Evolutionary conservation across 2,797 vertebrate genomes (phyloP), one percentile per base, ranked within the genome.

Genomic region (Xenopus petersii): DNA sequence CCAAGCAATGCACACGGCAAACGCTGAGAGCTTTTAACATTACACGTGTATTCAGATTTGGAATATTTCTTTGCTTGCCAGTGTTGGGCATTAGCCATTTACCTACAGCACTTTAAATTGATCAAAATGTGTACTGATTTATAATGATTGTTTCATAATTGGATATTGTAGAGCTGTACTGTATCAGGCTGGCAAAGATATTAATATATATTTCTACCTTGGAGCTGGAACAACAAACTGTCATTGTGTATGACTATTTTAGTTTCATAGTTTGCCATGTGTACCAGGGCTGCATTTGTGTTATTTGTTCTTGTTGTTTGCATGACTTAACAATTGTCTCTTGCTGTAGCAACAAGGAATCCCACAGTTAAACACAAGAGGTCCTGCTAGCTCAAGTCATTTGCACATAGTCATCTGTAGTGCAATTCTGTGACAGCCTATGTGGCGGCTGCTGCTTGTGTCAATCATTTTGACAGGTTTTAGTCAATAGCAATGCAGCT

Each of bases 291-390:
- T 24, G 58, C 24, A 11, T 24, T 60, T 60, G 10, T 56, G 7
- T 56, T 17, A 17, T 15, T 15, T 66, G 13, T 54, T 26, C 54
- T 17, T 17, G 12, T n/a, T 12, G 8, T 4, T 58, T 61, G 65
- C 16, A 5, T 11, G 55, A 66, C 17, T 65, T 64, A 62, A 48
- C 48, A 17, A 51, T 47, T 13, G 49, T 24, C 21, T 63, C 33
- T 59, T 56, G 12, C 33, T n/a, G 30, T 16, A 51, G 13, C 67
- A 16, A 58, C 66, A 64, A 70, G 54, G 67, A 62, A 64, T 77
- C 64, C 75, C 65, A 62, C 58, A 17, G 33, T 77, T 72, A 77
- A 68, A 77, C 75, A 77, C 70, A 67, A 77, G 75, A 67, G 70
- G 75, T 77, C 75, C 64, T 66, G 42, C 75, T 73, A 73, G 49